Evolutionary conservation across 2,797 vertebrate genomes (phyloP), one percentile per base, ranked within the genome.

Genomic region (Danio aesculapii): DNA sequence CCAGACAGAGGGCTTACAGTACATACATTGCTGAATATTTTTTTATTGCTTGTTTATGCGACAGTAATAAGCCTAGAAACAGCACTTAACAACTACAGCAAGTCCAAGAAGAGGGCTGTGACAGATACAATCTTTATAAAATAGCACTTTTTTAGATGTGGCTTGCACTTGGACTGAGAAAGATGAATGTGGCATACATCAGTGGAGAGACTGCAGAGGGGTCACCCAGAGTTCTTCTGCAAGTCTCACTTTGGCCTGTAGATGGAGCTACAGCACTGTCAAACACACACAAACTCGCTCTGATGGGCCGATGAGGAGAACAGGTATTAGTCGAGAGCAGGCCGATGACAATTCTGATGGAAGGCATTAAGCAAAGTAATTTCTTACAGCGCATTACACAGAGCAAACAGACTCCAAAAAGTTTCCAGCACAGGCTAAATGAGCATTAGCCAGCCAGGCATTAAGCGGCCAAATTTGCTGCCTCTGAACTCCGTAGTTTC

Each of bases 181-280:
- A 92, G 90, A 92, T 92, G 88, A 93, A 93, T 93, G 90, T 90
- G 90, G 91, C 88, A 93, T 94, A 93, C 92, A 94, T 94, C 92
- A 93, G 90, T 89, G 87, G 81, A 86, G 82, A 86, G 89, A 92
- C 92, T 93, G 90, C 81, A 69, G 87, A 92, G 92, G 92, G 94
- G 94, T 95, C 94, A 95, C 85, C 47, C 85, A 94, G 91, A 95
- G 94, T 95, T 95, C 94, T 91, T 74, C 88, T 89, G 93, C 90
- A 89, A 8, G 59, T 81, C 76, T 62, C 66, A 12, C 17, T 5
- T 6, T 0, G n/a, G 86, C 90, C 94, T 94, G 91, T 91, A 94
- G 94, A 94, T 95, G 94, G 93, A 77, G 93, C 87, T 93, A 93
- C 70, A 91, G 92, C 90, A 94, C 93, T 90, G 87, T 88, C 52